Percentiles rank a stretch among this genome's conserved stretches.
Evolutionary conservation across 2,888 invertebrate species (phyloP).

Genomic region (Plebejus argus): DNA sequence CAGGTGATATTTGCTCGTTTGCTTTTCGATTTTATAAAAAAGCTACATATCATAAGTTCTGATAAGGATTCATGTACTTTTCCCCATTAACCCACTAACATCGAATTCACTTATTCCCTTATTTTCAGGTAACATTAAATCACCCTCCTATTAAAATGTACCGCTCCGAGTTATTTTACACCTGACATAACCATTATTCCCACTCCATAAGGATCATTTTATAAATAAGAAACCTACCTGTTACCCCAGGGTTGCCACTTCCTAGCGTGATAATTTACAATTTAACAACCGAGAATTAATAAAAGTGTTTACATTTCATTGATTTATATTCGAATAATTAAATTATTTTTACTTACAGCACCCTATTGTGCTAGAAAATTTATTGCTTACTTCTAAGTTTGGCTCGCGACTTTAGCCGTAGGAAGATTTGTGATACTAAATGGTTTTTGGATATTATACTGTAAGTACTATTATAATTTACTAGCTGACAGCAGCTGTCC

Average conservation of each 20-base stretch:
- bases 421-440: no score
- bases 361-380: not conserved
- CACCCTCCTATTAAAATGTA: constrained; percentile 1
- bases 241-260: not conserved
- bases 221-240: not conserved
- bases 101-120: constrained; percentile 11
- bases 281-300: constrained; percentile 16
- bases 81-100: constrained; percentile 18
- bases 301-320: constrained; percentile 27
- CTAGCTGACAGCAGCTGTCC: no score
- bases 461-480: no score
- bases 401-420: not conserved
- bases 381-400: not conserved
- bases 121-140: constrained; percentile 13
- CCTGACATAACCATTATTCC: not conserved
- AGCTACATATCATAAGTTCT: not conserved
- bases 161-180: not conserved
- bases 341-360: constrained; percentile 19
- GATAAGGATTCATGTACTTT: not conserved
- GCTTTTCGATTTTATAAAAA: no score
- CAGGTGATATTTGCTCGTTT: no score
- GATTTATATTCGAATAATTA: constrained; percentile 29
- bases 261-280: constrained; percentile 25
- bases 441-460: no score
- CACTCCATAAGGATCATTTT: not conserved